A percentile compares a stretch with the other conserved stretches of the same genome.
phyloP scores from a whole-genome alignment of 2,888 invertebrate genomes.

The Meteorus cinctellus region DNA sequence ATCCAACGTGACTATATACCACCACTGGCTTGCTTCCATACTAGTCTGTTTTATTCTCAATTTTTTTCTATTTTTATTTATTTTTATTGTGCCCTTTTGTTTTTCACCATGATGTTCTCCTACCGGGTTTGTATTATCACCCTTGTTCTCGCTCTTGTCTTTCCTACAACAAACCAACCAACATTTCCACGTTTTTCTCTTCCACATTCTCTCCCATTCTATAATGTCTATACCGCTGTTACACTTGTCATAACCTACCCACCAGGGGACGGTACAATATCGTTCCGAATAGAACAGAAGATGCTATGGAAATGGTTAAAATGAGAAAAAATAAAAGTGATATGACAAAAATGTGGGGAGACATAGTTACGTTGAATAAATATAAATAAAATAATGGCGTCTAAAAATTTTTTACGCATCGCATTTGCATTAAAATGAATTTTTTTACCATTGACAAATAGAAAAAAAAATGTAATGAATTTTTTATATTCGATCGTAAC shows the following conservation, averaged over 20 bases:
- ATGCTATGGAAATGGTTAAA: background rate
- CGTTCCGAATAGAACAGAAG: background rate
- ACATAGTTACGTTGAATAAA: background rate
- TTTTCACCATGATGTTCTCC: background rate
- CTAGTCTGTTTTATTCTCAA: constrained; percentile 42
- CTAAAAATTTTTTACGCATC: background rate
- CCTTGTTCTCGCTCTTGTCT: background rate
- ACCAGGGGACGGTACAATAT: background rate
- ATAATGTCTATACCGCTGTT: background rate
- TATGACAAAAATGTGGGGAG: background rate
- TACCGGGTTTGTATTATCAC: background rate
- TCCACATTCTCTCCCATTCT: background rate
- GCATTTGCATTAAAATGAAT: background rate
- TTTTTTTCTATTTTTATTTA: constrained; percentile 37
- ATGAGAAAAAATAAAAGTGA: background rate
- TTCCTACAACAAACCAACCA: constrained; percentile 1
- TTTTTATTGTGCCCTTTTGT: constrained; percentile 29
- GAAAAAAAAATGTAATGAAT: background rate
- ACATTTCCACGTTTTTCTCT: background rate
- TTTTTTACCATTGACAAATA: background rate
- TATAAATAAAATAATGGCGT: background rate
- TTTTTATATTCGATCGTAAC: background rate
- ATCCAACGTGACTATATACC: constrained; percentile 43
- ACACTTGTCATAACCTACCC: background rate
- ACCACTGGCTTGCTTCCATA: constrained; percentile 47